Percentiles rank a stretch among this genome's conserved stretches.
Evolutionary conservation across 2,113 vertebrate genomes (phyloP).

Genomic region (Antigone vipio): DNA sequence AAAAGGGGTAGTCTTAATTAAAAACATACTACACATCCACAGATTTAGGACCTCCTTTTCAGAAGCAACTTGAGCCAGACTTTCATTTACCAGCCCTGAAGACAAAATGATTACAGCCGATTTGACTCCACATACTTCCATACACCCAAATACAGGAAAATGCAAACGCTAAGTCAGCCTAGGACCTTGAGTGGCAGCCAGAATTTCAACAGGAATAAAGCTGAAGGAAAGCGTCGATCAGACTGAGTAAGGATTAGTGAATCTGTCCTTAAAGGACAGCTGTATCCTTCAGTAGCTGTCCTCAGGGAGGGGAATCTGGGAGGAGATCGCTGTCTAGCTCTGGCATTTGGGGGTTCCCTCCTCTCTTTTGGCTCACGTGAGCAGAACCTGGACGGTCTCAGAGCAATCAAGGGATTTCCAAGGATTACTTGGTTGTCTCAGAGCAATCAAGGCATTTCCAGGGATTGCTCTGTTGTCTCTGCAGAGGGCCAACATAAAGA

Average conservation of each 20-base stretch:
- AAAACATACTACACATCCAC: neutral
- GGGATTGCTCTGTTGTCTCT: neutral
- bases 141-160: neutral
- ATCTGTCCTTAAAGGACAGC: neutral
- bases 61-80: neutral
- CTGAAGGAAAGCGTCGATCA: neutral
- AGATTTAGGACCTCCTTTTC: neutral
- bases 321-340: neutral
- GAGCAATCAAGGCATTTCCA: neutral
- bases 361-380: neutral
- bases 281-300: neutral
- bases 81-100: neutral
- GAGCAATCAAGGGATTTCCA: neutral
- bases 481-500: neutral
- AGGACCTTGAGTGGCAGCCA: neutral
- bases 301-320: neutral
- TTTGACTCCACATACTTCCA: neutral
- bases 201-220: neutral
- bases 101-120: neutral
- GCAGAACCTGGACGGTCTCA: neutral
- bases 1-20: neutral
- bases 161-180: neutral
- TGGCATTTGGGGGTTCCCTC: neutral
- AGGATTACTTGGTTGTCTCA: neutral
- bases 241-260: neutral